Conservation (phyloP, 1,140 invertebrate genomes). For the Pseudomyrmex flavicornis region DNA sequence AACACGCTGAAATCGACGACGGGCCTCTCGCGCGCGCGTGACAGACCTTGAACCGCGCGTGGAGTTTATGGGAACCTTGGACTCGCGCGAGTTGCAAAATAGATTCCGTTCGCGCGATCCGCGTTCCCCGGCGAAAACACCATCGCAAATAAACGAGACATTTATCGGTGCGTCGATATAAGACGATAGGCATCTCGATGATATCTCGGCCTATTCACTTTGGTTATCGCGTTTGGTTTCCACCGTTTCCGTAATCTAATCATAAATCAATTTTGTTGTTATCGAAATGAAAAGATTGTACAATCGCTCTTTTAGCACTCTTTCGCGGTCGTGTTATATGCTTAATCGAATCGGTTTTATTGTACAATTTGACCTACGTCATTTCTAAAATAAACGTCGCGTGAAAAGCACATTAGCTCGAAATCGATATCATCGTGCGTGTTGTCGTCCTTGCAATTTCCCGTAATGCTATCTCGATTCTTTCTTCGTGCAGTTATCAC, state of each 20-base stretch:
- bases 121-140: neutral
- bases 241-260: neutral
- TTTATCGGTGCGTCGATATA: neutral
- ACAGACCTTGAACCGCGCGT: constrained; percentile 40
- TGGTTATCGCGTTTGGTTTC: neutral
- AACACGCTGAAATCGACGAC: constrained; percentile 6
- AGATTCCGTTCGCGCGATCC: neutral
- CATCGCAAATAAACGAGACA: neutral
- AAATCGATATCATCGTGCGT: neutral
- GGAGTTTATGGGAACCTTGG: constrained; percentile 40
- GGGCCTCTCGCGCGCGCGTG: neutral
- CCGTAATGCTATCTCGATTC: neutral
- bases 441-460: neutral
- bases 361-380: neutral
- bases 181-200: too few relatives aligned
- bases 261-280: neutral
- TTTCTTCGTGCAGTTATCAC: neutral
- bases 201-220: too few relatives aligned
- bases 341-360: neutral
- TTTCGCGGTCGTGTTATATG: neutral
- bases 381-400: constrained; percentile 6
- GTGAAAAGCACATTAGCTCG: neutral
- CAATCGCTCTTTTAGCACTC: too few relatives aligned
- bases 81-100: neutral
- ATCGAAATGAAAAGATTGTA: neutral